Evolutionary conservation across 2,888 invertebrate species (phyloP).

Genomic region (Mechanitis mazaeus): DNA sequence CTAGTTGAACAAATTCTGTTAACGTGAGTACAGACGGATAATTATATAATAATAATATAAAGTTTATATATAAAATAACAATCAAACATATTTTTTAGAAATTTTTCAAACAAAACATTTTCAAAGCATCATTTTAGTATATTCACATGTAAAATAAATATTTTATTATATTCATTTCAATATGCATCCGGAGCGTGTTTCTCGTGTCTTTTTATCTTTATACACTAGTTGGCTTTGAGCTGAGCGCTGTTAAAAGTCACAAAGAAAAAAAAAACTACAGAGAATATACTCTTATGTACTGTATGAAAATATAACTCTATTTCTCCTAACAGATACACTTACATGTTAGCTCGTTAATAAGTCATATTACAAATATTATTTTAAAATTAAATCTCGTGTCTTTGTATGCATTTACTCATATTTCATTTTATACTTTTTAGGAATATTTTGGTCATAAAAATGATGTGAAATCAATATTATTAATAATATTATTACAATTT

Average conservation of each 20-base stretch:
- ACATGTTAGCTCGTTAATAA: conserved; percentile 7
- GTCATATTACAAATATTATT: background rate
- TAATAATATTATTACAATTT: too few species aligned
- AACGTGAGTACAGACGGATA: too few species aligned
- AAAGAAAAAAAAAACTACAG: conserved; percentile 20
- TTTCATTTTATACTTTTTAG: too few species aligned
- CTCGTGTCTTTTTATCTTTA: conserved; percentile 21
- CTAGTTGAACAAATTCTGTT: too few species aligned
- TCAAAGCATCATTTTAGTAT: background rate
- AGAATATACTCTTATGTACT: conserved; percentile 13
- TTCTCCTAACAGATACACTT: conserved; percentile 8
- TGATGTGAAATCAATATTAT: too few species aligned
- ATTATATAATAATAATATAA: too few species aligned
- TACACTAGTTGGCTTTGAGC: conserved; percentile 26
- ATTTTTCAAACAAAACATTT: too few species aligned
- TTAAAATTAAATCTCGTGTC: too few species aligned
- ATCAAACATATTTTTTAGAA: too few species aligned
- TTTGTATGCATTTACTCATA: too few species aligned
- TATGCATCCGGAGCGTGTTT: conserved; percentile 8
- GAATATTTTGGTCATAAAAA: too few species aligned
- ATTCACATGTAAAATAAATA: background rate
- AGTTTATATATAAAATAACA: too few species aligned
- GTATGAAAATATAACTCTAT: conserved; percentile 14
- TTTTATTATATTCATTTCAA: background rate
- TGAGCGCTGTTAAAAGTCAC: conserved; percentile 19